A percentile compares a stretch with the other conserved stretches of the same genome.
Evolutionary conservation across 2,113 vertebrate genomes (phyloP).

Genomic region (Apodemus speciosus): DNA sequence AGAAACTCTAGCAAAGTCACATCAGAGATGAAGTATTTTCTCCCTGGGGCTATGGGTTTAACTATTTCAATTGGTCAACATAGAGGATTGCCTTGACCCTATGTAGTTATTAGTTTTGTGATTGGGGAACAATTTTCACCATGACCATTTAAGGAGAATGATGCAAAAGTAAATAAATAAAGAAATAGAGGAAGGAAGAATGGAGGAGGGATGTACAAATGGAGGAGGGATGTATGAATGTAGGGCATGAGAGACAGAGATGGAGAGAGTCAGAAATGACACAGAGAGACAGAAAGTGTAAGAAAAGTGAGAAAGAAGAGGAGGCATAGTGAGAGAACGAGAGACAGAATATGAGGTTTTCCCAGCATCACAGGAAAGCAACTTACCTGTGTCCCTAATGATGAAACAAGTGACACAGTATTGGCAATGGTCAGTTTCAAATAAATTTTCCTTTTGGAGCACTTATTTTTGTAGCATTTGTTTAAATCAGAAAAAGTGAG

Average conservation of each 20-base stretch:
- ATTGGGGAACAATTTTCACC: not conserved
- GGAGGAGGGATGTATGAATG: not conserved
- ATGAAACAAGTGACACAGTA: not conserved
- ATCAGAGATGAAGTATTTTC: constrained; percentile 15
- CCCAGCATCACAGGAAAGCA: not conserved
- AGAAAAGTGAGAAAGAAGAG: too few relatives aligned
- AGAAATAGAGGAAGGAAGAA: not conserved
- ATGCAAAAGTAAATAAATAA: not conserved
- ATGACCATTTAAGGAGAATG: not conserved
- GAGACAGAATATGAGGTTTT: not conserved
- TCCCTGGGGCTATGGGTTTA: not conserved
- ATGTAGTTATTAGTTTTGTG: not conserved
- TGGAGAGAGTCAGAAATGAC: not conserved
- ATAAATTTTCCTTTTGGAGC: not conserved
- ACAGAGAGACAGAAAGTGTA: not conserved
- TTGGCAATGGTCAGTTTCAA: not conserved
- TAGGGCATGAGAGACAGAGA: not conserved
- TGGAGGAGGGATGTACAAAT: not conserved
- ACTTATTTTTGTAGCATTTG: not conserved
- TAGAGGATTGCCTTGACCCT: not conserved
- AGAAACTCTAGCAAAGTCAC: not conserved
- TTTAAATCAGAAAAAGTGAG: not conserved
- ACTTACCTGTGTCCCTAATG: not conserved
- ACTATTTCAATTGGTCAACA: not conserved
- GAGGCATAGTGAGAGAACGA: not conserved